A percentile compares a stretch with the other conserved stretches of the same genome.
Conservation (phyloP, 2,888 invertebrate genomes). For the Andrena camellia region DNA sequence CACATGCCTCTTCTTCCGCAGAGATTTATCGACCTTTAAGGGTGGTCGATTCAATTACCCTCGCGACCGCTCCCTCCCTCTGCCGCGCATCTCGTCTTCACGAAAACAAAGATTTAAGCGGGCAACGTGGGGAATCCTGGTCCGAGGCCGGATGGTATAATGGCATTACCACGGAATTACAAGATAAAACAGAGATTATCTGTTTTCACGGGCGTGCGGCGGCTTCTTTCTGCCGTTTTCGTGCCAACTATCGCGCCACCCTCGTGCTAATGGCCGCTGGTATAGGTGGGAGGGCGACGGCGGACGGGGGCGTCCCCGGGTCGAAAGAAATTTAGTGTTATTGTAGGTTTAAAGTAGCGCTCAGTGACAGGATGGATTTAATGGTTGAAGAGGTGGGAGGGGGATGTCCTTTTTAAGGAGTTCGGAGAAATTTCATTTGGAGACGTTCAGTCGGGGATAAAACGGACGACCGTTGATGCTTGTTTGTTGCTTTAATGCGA, state of each 20-base stretch:
- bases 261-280: slow-evolving; percentile 30
- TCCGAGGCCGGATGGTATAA: slow-evolving; percentile 70
- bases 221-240: slow-evolving; percentile 48
- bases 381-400: no score
- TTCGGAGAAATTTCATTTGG: slow-evolving; percentile 41
- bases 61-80: slow-evolving; percentile 40
- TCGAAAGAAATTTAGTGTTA: slow-evolving; percentile 52
- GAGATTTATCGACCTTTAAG: slow-evolving; percentile 71
- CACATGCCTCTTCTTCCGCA: slow-evolving; percentile 42
- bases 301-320: background rate
- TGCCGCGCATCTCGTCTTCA: slow-evolving; percentile 50
- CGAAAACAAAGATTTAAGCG: slow-evolving; percentile 78
- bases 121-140: slow-evolving; percentile 67
- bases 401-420: background rate
- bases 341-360: slow-evolving; percentile 22
- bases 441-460: background rate
- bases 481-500: background rate
- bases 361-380: slow-evolving; percentile 22
- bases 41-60: slow-evolving; percentile 72
- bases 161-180: slow-evolving; percentile 77
- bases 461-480: background rate
- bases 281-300: background rate
- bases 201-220: slow-evolving; percentile 63
- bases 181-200: slow-evolving; percentile 80
- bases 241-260: slow-evolving; percentile 33